Base-by-base conservation (phyloP, 2,797 vertebrate species). In the Sebastes matsubarae region DNA sequence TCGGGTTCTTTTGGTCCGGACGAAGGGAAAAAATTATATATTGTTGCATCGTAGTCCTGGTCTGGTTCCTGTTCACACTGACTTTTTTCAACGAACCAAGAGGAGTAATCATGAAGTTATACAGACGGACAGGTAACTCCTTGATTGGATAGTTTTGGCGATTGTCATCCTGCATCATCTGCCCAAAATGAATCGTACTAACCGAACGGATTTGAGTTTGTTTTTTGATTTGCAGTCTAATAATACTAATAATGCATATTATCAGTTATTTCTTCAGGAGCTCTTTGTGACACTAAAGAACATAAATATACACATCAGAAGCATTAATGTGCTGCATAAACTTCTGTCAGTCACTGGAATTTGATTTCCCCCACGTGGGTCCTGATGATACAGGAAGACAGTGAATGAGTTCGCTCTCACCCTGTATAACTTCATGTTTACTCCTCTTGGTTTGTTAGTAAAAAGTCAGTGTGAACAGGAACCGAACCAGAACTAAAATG, bases 351-450 rank as follows among this genome's bases (percentile, higher is more conserved):
- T 42, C 38, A 42, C 38, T 16, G 38, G 14, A 14, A 42, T 42
- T 42, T 42, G 38, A 42, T 42, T 42, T 42, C 36, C 38, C 14
- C 38, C 38, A 1, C 1, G 14, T 42, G 2, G 38, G 38, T 42
- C 38, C 38, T 42, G 38, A 42, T 16, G 38, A 42, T 16, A 16
- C 14, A 42, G 14, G 14, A 42, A 42, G 0, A 42, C 13, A 46
- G 0, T 18, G 14, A 46, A 46, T 16, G 42, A 18, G 42, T 46
- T 2, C 1, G 6, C 42, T 12, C 0, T 12, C 59, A 32, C 0
- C 11, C 59, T 61, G 58, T 60, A 2, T 61, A 32, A 10, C 27
- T 2, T 18, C 8, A 29, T 30, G 16, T 60, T 61, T 61, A 12
- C 9, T n/a, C 29, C 29, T 32, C 59, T 8, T n/a, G 10, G 29